Percentiles rank a stretch among this genome's conserved stretches.
phyloP scores from a whole-genome alignment of 2,113 vertebrate genomes.

The Mus spicilegus region DNA sequence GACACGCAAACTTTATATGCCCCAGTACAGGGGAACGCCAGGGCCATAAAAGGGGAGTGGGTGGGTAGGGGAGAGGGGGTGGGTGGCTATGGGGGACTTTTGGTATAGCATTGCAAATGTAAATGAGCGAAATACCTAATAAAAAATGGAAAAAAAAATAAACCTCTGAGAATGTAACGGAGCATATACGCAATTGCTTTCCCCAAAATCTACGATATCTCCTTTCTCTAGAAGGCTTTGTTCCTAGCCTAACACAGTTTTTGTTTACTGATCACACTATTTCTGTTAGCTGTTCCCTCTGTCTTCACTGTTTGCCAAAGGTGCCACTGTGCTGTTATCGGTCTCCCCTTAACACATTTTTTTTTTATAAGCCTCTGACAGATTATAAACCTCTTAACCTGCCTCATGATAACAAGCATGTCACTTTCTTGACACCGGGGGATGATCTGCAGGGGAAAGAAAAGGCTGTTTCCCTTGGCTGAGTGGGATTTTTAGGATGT shows the following conservation, averaged over 20 bases:
- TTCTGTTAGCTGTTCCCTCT: not conserved
- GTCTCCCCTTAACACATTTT: constrained; percentile 61
- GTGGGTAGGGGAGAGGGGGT: too few species aligned
- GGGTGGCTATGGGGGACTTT: too few species aligned
- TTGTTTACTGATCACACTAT: not conserved
- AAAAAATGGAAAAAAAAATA: too few species aligned
- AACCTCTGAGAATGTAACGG: constrained; percentile 36
- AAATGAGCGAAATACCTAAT: too few species aligned
- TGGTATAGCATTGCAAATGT: too few species aligned
- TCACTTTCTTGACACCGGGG: constrained; percentile 60
- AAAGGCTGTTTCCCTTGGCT: constrained; percentile 67
- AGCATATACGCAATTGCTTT: constrained; percentile 44
- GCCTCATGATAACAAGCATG: constrained; percentile 66
- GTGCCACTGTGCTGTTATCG: not conserved
- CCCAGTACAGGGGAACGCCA: too few species aligned
- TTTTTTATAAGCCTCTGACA: constrained; percentile 54
- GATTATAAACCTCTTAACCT: constrained; percentile 65
- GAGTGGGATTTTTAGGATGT: constrained; percentile 66
- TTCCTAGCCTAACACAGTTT: constrained; percentile 26
- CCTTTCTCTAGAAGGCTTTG: constrained; percentile 44
- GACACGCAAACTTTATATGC: too few species aligned
- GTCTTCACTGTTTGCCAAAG: constrained; percentile 19
- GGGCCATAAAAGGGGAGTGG: too few species aligned
- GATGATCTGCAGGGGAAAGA: constrained; percentile 69
- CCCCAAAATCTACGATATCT: not conserved